Evolutionary conservation across 1,140 invertebrate genomes (phyloP).

Genomic region (Hydropsyche tenuis): DNA sequence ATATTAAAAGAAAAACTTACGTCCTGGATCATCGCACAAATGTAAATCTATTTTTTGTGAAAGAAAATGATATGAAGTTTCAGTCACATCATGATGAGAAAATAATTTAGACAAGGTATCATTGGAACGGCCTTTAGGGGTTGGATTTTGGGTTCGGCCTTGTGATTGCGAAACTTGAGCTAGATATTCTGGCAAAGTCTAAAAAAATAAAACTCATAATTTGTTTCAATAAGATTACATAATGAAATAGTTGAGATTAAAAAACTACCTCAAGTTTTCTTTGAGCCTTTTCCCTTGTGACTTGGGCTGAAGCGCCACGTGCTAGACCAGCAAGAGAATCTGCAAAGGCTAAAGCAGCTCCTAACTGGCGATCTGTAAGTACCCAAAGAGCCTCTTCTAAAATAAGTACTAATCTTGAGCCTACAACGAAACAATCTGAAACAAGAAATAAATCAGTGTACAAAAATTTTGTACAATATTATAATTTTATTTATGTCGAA

Average conservation of each 20-base stretch:
- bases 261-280: slow-evolving; percentile 81
- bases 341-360: slow-evolving; percentile 92
- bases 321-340: slow-evolving; percentile 89
- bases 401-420: slow-evolving; percentile 89
- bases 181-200: slow-evolving; percentile 82
- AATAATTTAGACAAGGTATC: slow-evolving; percentile 70
- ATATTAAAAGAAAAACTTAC: slow-evolving; percentile 62
- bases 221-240: no score
- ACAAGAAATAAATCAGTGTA: slow-evolving; percentile 15
- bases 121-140: slow-evolving; percentile 54
- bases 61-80: slow-evolving; percentile 97
- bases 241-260: slow-evolving; percentile 3
- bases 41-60: slow-evolving; percentile 95
- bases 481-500: no score
- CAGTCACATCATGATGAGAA: slow-evolving; percentile 88
- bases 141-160: slow-evolving; percentile 64
- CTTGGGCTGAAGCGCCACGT: slow-evolving; percentile 80
- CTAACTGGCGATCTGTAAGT: slow-evolving; percentile 93
- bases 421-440: slow-evolving; percentile 91
- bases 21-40: slow-evolving; percentile 93
- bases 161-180: slow-evolving; percentile 73
- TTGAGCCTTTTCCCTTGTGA: slow-evolving; percentile 86
- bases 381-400: slow-evolving; percentile 98
- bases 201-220: slow-evolving; percentile 35
- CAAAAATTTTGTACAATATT: no score